A percentile compares a stretch with the other conserved stretches of the same genome.
These are phyloP conservation scores for Hucho hucho DNA, from an alignment of 2,113 vertebrate species.

Conservation along the genomic window DNA sequence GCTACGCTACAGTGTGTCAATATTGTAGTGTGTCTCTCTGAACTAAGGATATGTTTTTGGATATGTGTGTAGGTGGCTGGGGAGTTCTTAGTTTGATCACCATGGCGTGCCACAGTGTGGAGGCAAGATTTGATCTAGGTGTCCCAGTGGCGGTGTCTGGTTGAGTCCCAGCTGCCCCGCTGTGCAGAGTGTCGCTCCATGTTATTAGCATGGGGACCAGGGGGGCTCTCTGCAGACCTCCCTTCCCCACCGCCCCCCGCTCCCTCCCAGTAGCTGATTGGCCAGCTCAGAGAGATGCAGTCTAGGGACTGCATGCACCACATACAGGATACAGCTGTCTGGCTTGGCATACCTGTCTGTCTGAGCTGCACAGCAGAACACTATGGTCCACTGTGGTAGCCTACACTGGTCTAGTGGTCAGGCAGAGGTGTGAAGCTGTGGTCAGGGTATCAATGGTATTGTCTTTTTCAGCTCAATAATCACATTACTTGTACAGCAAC, in stretches of 20 bases:
- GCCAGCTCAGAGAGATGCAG: neutral
- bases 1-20: too few relatives aligned
- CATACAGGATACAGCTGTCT: constrained; percentile 14
- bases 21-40: too few relatives aligned
- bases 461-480: too few relatives aligned
- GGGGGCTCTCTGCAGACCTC: constrained; percentile 41
- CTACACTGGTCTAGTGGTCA: too few relatives aligned
- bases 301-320: neutral
- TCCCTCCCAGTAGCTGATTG: constrained; percentile 10
- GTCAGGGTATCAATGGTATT: too few relatives aligned
- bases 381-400: too few relatives aligned
- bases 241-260: constrained; percentile 21
- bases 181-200: constrained; percentile 68
- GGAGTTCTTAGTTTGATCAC: too few relatives aligned
- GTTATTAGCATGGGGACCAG: constrained; percentile 79
- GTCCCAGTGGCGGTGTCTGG: constrained; percentile 64
- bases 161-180: constrained; percentile 69
- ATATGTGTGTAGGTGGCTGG: constrained; percentile 9
- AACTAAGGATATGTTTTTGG: too few relatives aligned
- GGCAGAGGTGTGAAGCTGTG: too few relatives aligned
- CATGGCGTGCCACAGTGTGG: constrained; percentile 20
- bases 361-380: too few relatives aligned
- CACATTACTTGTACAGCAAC: too few relatives aligned
- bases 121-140: constrained; percentile 46
- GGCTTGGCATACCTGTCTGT: too few relatives aligned